Evolutionary conservation across 2,888 invertebrate genomes (phyloP), one percentile per base, ranked within the genome.

Genomic region (Hanleya hanleyi): DNA sequence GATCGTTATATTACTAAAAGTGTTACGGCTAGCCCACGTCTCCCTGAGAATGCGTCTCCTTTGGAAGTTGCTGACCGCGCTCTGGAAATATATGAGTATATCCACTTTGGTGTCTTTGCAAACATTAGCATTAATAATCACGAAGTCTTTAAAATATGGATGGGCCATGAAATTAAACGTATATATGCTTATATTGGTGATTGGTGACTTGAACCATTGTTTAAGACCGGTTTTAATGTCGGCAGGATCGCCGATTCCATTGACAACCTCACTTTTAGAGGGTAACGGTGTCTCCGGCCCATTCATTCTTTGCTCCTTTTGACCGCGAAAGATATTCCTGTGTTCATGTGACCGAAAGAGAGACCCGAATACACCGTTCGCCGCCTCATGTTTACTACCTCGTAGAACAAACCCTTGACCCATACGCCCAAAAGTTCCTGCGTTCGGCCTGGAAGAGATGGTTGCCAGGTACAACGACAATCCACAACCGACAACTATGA

Each of bases 51-150:
- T 61, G 32, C 76, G 64, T 9, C 83, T 69, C 12, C 71, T 73
- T 50, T 71, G 69, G 33, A 76, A 73, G 69, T 83, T 78, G 33
- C 62, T 70, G 74, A 78, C 77, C 0, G 67, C 68, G 73, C 81
- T 82, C n/a, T 83, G 81, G 22, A 81, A 73, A 67, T 83, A 84
- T 15, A 82, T 74, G 9, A 83, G 67, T 5, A 83, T 67, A 64
- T 80, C 77, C 1, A 80, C 71, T 18, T 33, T 29, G 15, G n/a
- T 22, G 2, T 70, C 50, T 47, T 47, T 47, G 65, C 78, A 77
- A 15, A 73, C 38, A 35, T 66, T 47, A 12, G 69, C 36, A 51
- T 73, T 75, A 22, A 32, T 49, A 18, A 72, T 62, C 15, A 51
- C 26, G 36, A 41, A 41, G 22, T 47, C 26, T 26, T 9, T 22